Evolutionary conservation across 2,797 vertebrate genomes (phyloP), one percentile per base, ranked within the genome.

Genomic region (Emys orbicularis): DNA sequence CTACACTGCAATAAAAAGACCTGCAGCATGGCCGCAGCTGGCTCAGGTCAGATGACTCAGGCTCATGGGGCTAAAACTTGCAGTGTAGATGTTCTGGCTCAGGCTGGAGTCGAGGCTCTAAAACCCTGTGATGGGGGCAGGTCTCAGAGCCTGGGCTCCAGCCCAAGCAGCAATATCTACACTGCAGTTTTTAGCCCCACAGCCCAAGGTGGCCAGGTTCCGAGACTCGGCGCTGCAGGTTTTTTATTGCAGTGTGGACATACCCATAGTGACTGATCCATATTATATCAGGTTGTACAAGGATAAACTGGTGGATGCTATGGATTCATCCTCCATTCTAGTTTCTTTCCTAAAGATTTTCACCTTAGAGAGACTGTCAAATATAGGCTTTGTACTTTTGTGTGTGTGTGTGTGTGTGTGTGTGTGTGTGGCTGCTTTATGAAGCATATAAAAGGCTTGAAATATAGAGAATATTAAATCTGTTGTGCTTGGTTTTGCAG

Each of bases 401-500:
- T 47, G 47, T 47, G 47, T 47, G 47, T 47, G 47, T 47, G 47
- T 3, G 57, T n/a, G n/a, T 47, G 44, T 47, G 47, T 47, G 47
- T 47, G 47, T 47, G 47, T 47, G 47, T 47, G 47, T 3, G 57
- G 12, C 88, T 65, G 13, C 16, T 90, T 94, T 57, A 80, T 77
- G 82, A 88, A 41, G 80, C 87, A 80, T 87, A 74, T 0, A 0
- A 95, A 85, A 86, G 93, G 72, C 3, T 34, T 0, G 1, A 94
- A 83, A 92, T 94, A 47, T 19, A 79, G 86, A 87, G 41, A 92
- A 87, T 90, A 93, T 92, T 86, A 95, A 94, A 87, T 49, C 86
- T 41, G 29, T 93, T 87, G 57, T 92, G 93, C 88, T 79, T 88
- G 94, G 52, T 94, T 96, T 89, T 94, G 65, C 84, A 88, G 84